These are phyloP conservation scores for Actenoides lindsayi DNA, from an alignment of 2,113 vertebrate genomes.

Conservation along the genomic window DNA sequence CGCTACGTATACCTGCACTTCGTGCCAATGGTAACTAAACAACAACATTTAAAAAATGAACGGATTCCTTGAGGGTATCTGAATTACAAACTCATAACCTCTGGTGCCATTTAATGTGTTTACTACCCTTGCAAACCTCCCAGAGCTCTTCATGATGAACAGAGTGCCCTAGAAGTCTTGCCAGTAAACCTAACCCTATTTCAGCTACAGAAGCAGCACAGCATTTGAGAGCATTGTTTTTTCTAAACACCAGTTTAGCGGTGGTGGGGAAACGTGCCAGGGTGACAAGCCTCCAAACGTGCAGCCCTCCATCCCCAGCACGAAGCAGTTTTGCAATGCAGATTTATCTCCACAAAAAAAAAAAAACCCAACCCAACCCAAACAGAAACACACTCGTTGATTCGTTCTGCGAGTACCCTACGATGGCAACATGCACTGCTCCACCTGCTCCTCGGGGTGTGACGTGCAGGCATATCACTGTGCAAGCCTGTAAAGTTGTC, in stretches of 20 bases:
- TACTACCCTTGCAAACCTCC: neutral
- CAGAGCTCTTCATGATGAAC: neutral
- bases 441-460: neutral
- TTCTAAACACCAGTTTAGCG: neutral
- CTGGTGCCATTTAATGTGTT: neutral
- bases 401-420: neutral
- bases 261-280: neutral
- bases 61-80: neutral
- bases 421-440: neutral
- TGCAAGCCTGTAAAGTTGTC: neutral
- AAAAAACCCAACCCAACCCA: too few relatives aligned
- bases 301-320: neutral
- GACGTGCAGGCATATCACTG: neutral
- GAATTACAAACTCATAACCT: neutral
- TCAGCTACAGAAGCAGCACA: neutral
- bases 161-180: neutral
- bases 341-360: neutral
- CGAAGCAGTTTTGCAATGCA: neutral
- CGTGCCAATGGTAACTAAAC: neutral
- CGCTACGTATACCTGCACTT: neutral
- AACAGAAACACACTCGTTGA: rapidly evolving
- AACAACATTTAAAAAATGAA: neutral
- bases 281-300: neutral
- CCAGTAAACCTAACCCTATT: neutral
- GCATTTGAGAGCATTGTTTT: neutral